Evolutionary conservation across 2,797 vertebrate species (phyloP), one percentile per base, ranked within the genome.

Genomic region (Channallabes apus): DNA sequence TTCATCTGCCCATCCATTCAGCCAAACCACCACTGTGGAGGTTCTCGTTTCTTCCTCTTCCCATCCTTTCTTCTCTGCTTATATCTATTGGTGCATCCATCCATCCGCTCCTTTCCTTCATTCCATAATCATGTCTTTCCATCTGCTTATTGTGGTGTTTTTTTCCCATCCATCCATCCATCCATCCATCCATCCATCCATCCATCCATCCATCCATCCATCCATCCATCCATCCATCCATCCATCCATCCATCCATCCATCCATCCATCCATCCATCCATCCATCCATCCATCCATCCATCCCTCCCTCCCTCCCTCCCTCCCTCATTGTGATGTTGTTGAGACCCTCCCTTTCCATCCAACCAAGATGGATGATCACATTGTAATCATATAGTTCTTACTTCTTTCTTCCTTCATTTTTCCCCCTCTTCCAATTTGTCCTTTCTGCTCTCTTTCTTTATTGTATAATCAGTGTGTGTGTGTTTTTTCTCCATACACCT

Each of bases 401-500:
- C 56, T 59, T 29, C 11, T 24, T 61, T 0, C 9, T 58, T 58
- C 54, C 5, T 58, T 12, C 2, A 3, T 22, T 32, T 56, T 32
- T 14, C 1, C 12, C 7, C 29, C 0, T 4, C 1, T 27, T 27
- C 3, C 12, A 65, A 8, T 32, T 76, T 56, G 1, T 35, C 18
- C 11, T 77, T 58, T 35, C 32, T 62, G 22, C 3, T 62, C 12
- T n/a, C 46, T 51, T 12, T 51, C 46, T 51, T 51, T 51, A 51
- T 51, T 51, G 46, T 51, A 51, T 65, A 79, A 46, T 41, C 65
- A 27, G 81, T 77, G 59, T 51, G 78, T n/a, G n/a, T 8, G 46
- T 22, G 73, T 62, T 59, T 89, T 65, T 80, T 82, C 68, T 80
- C 87, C 84, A 78, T 80, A 65, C 88, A 90, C 89, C 83, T 71